Conservation (phyloP, 2,113 vertebrate species). For the Centropus bengalensis region DNA sequence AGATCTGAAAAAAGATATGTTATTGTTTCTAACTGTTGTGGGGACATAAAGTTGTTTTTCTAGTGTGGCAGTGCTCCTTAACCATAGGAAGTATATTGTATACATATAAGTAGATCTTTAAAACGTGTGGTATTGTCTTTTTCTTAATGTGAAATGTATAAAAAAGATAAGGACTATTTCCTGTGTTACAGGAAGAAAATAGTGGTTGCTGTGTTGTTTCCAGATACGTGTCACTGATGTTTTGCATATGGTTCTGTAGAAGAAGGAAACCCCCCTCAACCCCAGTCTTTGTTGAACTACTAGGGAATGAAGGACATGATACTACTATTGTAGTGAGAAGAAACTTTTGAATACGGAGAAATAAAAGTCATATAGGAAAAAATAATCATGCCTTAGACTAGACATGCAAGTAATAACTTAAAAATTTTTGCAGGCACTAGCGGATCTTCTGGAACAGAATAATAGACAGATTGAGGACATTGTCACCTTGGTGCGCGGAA, state of each 20-base stretch:
- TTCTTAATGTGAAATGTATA: background rate
- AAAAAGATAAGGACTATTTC: background rate
- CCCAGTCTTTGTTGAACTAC: background rate
- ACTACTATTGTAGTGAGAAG: background rate
- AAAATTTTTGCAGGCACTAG: conserved; percentile 75
- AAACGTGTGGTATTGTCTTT: background rate
- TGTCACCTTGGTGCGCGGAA: conserved; percentile 85
- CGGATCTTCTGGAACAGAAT: conserved; percentile 82
- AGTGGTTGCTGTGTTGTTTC: background rate
- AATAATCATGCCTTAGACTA: background rate
- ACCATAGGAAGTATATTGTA: background rate
- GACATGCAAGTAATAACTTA: background rate
- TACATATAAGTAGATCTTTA: background rate
- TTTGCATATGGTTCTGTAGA: background rate
- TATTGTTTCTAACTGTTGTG: background rate
- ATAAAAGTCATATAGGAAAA: background rate
- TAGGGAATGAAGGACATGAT: background rate
- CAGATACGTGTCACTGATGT: background rate
- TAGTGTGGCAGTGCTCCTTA: background rate
- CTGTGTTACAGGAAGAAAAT: background rate
- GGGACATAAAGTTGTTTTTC: background rate
- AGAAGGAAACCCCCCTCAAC: background rate
- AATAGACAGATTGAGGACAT: conserved; percentile 89
- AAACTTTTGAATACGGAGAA: background rate
- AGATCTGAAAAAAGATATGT: background rate